Percentiles rank a stretch among this genome's conserved stretches.
Conservation (phyloP, 2,797 vertebrate genomes). For the Coregonus suidteri region DNA sequence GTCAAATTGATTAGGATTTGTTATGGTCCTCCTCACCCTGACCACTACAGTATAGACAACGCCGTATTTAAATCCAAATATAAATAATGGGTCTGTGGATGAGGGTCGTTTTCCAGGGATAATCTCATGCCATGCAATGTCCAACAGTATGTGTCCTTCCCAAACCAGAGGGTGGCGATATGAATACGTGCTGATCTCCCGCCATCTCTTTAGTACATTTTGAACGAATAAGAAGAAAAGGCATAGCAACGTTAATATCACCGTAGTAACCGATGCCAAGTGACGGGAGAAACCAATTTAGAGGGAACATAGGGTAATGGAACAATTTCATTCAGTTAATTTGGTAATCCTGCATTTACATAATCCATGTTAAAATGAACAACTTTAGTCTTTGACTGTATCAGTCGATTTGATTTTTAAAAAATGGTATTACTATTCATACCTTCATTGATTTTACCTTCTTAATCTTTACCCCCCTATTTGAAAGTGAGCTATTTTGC, state of each 20-base stretch:
- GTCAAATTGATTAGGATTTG: too few species aligned
- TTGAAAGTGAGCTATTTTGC: not conserved
- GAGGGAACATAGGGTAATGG: constrained; percentile 4
- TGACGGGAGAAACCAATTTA: constrained; percentile 57
- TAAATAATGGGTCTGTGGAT: too few species aligned
- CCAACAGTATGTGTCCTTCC: not conserved
- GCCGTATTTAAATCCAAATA: too few species aligned
- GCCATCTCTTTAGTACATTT: not conserved
- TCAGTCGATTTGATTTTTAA: not conserved
- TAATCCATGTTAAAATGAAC: not conserved
- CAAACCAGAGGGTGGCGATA: constrained; percentile 13
- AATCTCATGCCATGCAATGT: not conserved
- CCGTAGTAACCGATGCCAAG: constrained; percentile 73
- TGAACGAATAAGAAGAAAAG: constrained; percentile 22
- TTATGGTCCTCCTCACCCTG: too few species aligned
- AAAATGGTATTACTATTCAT: not conserved
- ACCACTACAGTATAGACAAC: too few species aligned
- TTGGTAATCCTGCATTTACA: not conserved
- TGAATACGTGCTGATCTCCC: not conserved
- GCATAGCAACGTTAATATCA: constrained; percentile 43
- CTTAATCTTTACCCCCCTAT: not conserved
- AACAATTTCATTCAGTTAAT: not conserved
- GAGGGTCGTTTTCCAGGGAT: too few species aligned
- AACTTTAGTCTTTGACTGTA: not conserved
- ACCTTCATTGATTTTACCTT: not conserved